A percentile compares a stretch with the other conserved stretches of the same genome.
phyloP scores from a whole-genome alignment of 1,140 invertebrate species.

The Pararge aegeria region DNA sequence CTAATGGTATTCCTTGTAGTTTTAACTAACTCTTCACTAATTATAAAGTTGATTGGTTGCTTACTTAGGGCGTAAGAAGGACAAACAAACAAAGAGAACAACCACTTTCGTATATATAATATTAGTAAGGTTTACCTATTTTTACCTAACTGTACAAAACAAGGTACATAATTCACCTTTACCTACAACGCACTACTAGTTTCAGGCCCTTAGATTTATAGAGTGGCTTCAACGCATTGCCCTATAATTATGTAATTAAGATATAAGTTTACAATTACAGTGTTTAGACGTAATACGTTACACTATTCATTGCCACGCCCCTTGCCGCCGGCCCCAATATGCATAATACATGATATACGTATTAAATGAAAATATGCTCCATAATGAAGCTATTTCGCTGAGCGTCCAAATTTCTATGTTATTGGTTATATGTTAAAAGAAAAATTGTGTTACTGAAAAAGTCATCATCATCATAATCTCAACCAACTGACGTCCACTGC shows the following conservation, averaged over 20 bases:
- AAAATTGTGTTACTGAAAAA: too few species aligned
- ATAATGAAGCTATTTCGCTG: slow-evolving; percentile 22
- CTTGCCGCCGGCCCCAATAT: slow-evolving; percentile 32
- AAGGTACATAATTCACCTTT: background rate
- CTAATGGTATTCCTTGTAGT: too few species aligned
- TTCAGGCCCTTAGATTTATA: slow-evolving; percentile 6
- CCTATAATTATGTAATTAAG: slow-evolving; percentile 24
- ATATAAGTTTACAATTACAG: slow-evolving; percentile 30
- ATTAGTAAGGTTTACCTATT: too few species aligned
- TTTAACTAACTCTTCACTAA: too few species aligned
- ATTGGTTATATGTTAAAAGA: background rate
- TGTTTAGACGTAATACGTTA: slow-evolving; percentile 40
- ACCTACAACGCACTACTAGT: background rate
- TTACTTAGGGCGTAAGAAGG: too few species aligned
- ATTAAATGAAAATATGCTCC: slow-evolving; percentile 35
- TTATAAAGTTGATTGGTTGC: too few species aligned
- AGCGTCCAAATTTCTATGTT: background rate
- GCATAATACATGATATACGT: slow-evolving; percentile 41
- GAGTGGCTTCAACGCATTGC: slow-evolving; percentile 1
- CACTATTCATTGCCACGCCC: slow-evolving; percentile 34
- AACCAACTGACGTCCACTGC: too few species aligned
- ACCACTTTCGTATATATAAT: too few species aligned
- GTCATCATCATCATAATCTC: too few species aligned
- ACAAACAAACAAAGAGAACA: too few species aligned
- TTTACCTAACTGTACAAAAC: too few species aligned